Base-by-base conservation (phyloP, 1,140 invertebrate genomes). In the Lepidotrigona ventralis region DNA sequence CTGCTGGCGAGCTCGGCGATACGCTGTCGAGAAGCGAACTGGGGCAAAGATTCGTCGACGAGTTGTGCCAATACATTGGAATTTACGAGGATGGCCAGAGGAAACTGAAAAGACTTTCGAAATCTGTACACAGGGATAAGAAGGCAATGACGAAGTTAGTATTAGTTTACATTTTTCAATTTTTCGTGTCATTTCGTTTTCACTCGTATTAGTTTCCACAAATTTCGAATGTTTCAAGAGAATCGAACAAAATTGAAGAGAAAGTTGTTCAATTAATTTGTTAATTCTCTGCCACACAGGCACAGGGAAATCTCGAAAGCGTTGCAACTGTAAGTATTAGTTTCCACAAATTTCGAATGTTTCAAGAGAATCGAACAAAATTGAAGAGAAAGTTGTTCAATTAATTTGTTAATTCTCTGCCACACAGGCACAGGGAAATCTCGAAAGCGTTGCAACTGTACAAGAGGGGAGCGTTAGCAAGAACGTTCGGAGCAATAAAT, bases 371-470 rank as follows among this genome's bases (percentile, higher is more conserved):
- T n/a, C 5, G 23, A 63, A 26, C 9, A 2, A 8, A 66, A 29
- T 66, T 29, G 6, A 29, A 64, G 21, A 9, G 26, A 64, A 26
- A 17, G n/a, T 29, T 29, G 17, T 19, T 46, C 17, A 23, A 23
- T 23, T 12, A 3, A 4, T 80, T n/a, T 66, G 8, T 19, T 8
- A 14, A 21, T 1, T 12, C 54, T 26, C 6, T 1, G 29, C 33
- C 9, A 39, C 33, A n/a, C n/a, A 89, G 81, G 21, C 84, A 76
- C 46, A 77, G 66, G 2, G 83, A 79, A 64, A 23, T 88, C 12
- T 70, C 69, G 14, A 19, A 56, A 46, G 82, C 80, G 15, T 39
- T 91, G 19, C n/a, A 66, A 15, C 15, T 66, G 6, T 91, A 88
- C 63, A 84, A 85, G 58, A 76, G 21, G 8, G 83, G 85, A 51